Evolutionary conservation across 37 sponge, comb jelly and placozoan genomes (phyloP).

Genomic region (Spongia lamella): DNA sequence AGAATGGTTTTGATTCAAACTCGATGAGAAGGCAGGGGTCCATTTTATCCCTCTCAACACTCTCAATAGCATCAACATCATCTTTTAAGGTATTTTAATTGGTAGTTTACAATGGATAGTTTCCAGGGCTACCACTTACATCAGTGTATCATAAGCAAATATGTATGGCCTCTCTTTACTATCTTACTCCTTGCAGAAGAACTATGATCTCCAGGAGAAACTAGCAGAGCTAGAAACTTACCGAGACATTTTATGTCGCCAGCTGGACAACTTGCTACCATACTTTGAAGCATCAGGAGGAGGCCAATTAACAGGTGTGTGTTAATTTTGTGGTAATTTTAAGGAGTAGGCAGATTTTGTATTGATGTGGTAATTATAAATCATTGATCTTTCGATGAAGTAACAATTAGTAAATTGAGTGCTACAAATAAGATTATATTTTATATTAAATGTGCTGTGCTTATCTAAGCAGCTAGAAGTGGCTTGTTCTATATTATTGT

Average conservation of each 20-base stretch:
- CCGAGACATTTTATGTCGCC: constrained; percentile 73
- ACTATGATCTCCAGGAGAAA: constrained; percentile 63
- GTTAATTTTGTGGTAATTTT: no score
- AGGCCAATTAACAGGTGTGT: constrained; percentile 2
- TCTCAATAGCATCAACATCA: constrained; percentile 74
- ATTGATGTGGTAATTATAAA: no score
- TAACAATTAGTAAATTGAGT: constrained; percentile 12
- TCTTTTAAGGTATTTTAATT: constrained; percentile 63
- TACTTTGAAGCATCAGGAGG: constrained; percentile 58
- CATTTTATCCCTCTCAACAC: constrained; percentile 72
- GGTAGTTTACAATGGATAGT: neutral
- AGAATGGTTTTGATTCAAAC: constrained; percentile 47
- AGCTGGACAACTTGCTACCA: constrained; percentile 68
- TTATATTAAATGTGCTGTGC: no score
- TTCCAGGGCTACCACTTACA: neutral
- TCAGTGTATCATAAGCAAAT: neutral
- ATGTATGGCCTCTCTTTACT: neutral
- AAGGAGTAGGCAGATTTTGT: no score
- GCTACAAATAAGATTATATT: neutral
- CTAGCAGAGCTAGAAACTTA: constrained; percentile 78
- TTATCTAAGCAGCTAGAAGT: no score
- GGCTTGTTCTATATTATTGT: no score
- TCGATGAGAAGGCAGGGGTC: constrained; percentile 75
- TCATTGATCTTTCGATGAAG: constrained; percentile 5
- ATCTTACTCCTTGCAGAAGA: constrained; percentile 16